Base-by-base conservation (phyloP, 2,888 invertebrate genomes). In the Portevinia maculata region DNA sequence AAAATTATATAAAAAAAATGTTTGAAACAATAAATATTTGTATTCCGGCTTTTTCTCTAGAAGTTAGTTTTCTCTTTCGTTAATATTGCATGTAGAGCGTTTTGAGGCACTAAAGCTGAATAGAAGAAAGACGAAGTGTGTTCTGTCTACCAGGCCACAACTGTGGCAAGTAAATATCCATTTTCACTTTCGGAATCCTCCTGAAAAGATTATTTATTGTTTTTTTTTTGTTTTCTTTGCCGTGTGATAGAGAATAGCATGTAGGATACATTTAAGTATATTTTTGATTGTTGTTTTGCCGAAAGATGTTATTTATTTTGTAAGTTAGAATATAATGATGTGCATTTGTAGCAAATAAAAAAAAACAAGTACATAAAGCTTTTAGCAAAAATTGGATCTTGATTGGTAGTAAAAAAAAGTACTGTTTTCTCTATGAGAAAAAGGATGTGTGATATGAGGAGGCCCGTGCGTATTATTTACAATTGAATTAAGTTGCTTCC, bases 121-220 rank as follows among this genome's bases (percentile, higher is more conserved):
- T 70, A 83, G 65, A 46, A 50, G 53, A 48, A 67, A n/a, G 21
- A 19, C 19, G 41, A 57, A 13, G 19, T 39, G 32, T 65, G 37
- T 46, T 32, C 24, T 55, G 62, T 87, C 87, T 90, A 91, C 89
- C 93, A 93, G 91, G 93, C 93, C 90, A 92, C 92, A 91, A 94
- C 89, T 87, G 93, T 91, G 88, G 92, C 93, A 90, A 95, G 93
- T 90, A 94, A 92, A 90, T 93, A 92, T 91, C 94, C 94, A 90
- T 93, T 92, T 85, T 93, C 92, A 88, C 92, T 92, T 89, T 92
- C 91, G 89, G 93, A 90, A 89, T 94, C 94, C 90, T 94, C 94
- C 95, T 95, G 94, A 90, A 93, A 93, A 81, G 71, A 73, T 64
- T 44, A 53, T 59, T 75, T 70, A 59, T 64, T 64, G 44, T 46